phyloP scores from a whole-genome alignment of 2,113 vertebrate genomes.

The Leptodactylus fuscus region DNA sequence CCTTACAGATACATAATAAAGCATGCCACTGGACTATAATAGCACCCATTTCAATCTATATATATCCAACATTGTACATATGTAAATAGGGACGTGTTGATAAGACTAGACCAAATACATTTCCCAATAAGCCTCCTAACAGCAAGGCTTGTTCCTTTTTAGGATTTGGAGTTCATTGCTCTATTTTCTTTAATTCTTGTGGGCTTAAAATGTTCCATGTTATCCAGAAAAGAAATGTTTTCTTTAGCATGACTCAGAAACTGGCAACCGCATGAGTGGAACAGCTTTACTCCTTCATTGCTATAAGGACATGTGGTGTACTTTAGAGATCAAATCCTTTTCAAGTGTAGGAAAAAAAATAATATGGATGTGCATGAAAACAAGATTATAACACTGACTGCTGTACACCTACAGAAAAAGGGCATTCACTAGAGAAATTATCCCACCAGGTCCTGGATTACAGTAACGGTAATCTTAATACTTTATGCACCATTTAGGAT shows the following conservation, averaged over 20 bases:
- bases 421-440: slow-evolving; percentile 31
- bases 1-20: too few species aligned
- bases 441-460: slow-evolving; percentile 4
- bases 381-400: slow-evolving; percentile 9
- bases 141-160: slow-evolving; percentile 2
- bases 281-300: background rate
- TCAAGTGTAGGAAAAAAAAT: slow-evolving; percentile 10
- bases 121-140: background rate
- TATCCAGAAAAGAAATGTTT: slow-evolving; percentile 18
- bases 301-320: slow-evolving; percentile 28
- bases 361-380: slow-evolving; percentile 27
- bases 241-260: slow-evolving; percentile 28
- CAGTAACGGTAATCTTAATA: background rate
- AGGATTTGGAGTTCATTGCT: background rate
- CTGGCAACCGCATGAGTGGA: slow-evolving; percentile 1
- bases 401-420: slow-evolving; percentile 13
- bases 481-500: background rate
- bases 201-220: slow-evolving; percentile 15
- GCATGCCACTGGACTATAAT: too few species aligned
- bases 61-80: background rate
- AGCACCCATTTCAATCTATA: background rate
- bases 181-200: background rate
- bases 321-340: slow-evolving; percentile 25
- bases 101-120: background rate
- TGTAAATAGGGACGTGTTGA: background rate